Base-by-base conservation (phyloP, 2,113 vertebrate species). In the Halichoeres trimaculatus region DNA sequence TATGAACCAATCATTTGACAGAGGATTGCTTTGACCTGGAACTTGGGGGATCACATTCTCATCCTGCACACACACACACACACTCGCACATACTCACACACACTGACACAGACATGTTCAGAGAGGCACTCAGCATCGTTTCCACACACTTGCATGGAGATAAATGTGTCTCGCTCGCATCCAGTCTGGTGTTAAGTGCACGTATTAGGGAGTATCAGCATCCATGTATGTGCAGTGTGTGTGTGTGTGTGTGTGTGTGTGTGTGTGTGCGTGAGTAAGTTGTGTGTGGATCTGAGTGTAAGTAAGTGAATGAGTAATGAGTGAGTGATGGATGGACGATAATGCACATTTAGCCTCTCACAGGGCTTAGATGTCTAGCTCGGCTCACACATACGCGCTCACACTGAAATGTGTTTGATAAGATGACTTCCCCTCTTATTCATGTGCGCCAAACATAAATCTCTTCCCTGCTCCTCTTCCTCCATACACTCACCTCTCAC, bases 261-360 rank as follows among this genome's bases (percentile, higher is more conserved):
- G 61, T 85, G 86, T 57, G 81, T 84, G 69, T 85, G 77, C 81
- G 78, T 78, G 59, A 61, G 61, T 65, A 40, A 75, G 73, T 79
- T 45, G 20, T 65, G 63, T 62, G 60, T 86, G 86, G 53, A 80
- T 85, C 64, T 86, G 83, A 40, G 84, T 72, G 90, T 86, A 88
- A 85, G 91, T 91, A 87, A 92, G 89, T 90, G 88, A 91, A 89
- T 89, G 86, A 85, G 86, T 93, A 90, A 92, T 86, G 85, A 88
- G 85, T 87, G 81, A 86, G 84, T 89, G 92, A 92, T 90, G 74
- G 91, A 91, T 89, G 89, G 86, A 88, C 74, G 58, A 84, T 93
- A 92, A 93, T 93, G 90, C 86, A 85, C 90, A 90, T 89, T 90
- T 86, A 82, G 69, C 66, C 83, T 77, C 90, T 89, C 80, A 74